Conservation (phyloP, 2,113 vertebrate genomes). For the Equus przewalskii region DNA sequence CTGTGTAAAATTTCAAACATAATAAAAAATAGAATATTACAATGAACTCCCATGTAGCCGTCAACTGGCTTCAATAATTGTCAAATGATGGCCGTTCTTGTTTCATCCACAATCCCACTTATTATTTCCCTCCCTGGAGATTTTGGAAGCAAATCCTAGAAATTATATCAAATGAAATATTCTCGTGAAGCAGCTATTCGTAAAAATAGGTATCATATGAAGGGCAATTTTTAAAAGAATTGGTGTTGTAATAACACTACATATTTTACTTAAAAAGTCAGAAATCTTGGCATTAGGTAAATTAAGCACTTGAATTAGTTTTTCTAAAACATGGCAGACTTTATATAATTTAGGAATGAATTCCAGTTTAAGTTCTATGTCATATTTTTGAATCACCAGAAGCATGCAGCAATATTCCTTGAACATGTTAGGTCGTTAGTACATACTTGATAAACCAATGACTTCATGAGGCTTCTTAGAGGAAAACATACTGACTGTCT, state of each 20-base stretch:
- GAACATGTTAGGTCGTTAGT: background rate
- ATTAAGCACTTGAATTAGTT: slow-evolving; percentile 2
- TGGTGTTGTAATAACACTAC: background rate
- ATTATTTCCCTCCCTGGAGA: background rate
- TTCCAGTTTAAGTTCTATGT: background rate
- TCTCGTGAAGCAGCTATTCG: slow-evolving; percentile 14
- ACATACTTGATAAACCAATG: background rate
- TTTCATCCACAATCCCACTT: background rate
- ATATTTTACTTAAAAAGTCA: slow-evolving; percentile 40
- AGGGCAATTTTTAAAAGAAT: background rate
- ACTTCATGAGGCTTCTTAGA: background rate
- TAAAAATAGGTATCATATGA: background rate
- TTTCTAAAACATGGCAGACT: background rate
- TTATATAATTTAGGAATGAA: background rate
- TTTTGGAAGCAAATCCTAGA: slow-evolving; percentile 5
- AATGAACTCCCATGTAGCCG: background rate
- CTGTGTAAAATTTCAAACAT: background rate
- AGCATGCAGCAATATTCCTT: background rate
- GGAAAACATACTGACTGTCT: background rate
- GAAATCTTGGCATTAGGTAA: background rate
- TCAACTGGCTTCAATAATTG: background rate
- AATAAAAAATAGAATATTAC: background rate
- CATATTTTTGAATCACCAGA: background rate
- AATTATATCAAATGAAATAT: slow-evolving; percentile 1
- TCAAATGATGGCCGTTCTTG: background rate